A percentile compares a stretch with the other conserved stretches of the same genome.
Evolutionary conservation across 2,113 vertebrate species (phyloP).

Genomic region (Anguilla japonica): DNA sequence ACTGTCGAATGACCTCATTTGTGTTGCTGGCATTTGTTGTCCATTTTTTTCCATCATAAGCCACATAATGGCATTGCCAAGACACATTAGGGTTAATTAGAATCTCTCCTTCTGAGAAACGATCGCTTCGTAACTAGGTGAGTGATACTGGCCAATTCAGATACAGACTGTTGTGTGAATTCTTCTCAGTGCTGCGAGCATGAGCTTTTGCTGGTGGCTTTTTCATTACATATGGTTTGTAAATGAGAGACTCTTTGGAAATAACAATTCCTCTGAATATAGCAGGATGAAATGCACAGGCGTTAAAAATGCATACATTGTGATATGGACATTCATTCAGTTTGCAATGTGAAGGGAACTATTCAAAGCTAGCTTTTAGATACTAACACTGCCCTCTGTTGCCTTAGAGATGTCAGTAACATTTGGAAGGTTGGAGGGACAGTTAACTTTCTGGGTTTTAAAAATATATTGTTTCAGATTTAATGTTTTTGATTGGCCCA

Average conservation of each 20-base stretch:
- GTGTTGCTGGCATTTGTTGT: no score
- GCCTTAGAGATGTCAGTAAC: background rate
- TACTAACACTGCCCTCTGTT: slow-evolving; percentile 8
- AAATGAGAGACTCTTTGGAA: background rate
- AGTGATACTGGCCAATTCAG: background rate
- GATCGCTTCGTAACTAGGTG: no score
- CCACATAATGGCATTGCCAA: no score
- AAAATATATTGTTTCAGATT: no score
- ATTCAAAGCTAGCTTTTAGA: background rate
- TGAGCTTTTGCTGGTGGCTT: background rate
- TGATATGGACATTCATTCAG: background rate
- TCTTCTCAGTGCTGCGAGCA: background rate
- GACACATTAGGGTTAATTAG: no score
- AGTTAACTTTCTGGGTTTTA: no score
- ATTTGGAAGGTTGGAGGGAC: background rate
- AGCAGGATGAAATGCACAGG: background rate
- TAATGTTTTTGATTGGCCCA: no score
- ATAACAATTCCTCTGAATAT: background rate
- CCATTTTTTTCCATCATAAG: no score
- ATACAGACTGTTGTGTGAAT: background rate
- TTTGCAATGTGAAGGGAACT: background rate
- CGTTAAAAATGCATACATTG: background rate
- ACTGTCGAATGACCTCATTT: no score
- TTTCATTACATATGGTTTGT: background rate
- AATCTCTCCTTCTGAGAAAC: no score